A percentile compares a stretch with the other conserved stretches of the same genome.
phyloP scores from a whole-genome alignment of 2,797 vertebrate genomes.

The Lithobates pipiens region DNA sequence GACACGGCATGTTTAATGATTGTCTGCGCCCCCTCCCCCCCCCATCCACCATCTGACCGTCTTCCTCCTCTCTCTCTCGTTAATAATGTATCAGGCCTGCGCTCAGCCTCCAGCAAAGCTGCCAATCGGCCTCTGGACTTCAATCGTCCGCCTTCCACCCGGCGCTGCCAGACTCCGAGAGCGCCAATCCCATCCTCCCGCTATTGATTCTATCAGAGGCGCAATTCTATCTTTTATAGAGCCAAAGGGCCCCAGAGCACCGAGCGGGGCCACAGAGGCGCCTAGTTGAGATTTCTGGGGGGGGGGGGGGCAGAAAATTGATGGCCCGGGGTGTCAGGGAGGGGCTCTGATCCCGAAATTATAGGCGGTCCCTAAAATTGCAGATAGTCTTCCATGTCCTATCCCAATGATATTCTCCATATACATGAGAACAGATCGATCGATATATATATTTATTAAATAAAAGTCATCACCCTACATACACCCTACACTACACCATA shows the following conservation, averaged over 20 bases:
- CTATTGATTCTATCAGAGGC: constrained; percentile 34
- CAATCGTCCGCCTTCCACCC: constrained; percentile 15
- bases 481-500: no score
- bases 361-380: no score
- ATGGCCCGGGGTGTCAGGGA: no score
- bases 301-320: no score
- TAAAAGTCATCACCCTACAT: no score
- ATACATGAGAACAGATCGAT: no score
- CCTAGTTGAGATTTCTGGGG: no score
- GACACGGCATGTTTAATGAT: constrained; percentile 15
- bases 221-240: constrained; percentile 15
- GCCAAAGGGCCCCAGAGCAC: not conserved
- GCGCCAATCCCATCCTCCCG: not conserved
- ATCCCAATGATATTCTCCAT: no score
- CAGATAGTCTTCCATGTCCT: no score
- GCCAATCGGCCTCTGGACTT: constrained; percentile 29
- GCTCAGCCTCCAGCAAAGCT: constrained; percentile 34
- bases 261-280: no score
- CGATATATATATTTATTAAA: no score
- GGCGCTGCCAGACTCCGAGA: not conserved
- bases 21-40: not conserved
- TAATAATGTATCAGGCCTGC: constrained; percentile 43
- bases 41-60: not conserved
- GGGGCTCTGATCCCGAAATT: no score
- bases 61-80: constrained; percentile 11